Conservation (phyloP, 2,113 vertebrate genomes). For the Gavialis gangeticus region DNA sequence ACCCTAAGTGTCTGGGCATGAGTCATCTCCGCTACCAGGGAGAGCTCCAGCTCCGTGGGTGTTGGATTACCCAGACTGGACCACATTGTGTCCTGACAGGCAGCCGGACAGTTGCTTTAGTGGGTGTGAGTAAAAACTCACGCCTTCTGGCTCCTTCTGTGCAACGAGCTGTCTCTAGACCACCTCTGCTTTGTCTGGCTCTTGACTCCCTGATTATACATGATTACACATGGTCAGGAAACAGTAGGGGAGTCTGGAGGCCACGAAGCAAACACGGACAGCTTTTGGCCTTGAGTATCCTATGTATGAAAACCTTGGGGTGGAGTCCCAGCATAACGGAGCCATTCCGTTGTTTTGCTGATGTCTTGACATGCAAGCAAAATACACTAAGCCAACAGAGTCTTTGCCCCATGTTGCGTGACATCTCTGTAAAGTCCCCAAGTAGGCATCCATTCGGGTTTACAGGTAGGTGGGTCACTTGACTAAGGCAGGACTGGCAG, state of each 20-base stretch:
- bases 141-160: neutral
- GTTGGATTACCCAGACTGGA: neutral
- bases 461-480: accelerated
- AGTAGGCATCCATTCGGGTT: neutral
- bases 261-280: neutral
- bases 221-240: neutral
- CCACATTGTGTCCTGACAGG: neutral
- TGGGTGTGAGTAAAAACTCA: neutral
- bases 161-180: neutral
- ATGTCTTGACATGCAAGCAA: neutral
- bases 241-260: neutral
- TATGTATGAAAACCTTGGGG: neutral
- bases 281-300: neutral
- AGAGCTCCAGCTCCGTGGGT: neutral
- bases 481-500: neutral
- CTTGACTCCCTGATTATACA: neutral
- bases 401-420: accelerated
- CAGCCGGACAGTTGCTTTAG: neutral
- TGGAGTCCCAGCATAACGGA: no score
- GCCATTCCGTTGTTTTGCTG: neutral
- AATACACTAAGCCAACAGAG: accelerated
- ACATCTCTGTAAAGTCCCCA: neutral
- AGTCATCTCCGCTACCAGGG: neutral
- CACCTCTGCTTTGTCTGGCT: neutral
- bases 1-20: neutral